Conservation (phyloP, 2,888 invertebrate species). For the Leucophenga montana region DNA sequence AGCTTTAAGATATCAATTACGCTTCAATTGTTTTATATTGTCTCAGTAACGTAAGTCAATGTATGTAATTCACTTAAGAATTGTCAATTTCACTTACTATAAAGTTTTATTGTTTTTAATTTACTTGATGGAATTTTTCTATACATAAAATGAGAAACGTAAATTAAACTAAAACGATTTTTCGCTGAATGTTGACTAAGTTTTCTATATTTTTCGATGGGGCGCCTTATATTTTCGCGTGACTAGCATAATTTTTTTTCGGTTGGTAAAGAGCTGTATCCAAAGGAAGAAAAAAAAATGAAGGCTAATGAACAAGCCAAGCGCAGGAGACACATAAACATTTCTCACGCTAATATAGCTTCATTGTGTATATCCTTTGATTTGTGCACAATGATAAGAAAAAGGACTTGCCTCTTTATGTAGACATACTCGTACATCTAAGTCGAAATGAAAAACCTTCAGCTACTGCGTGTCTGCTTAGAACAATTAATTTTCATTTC, state of each 20-base stretch:
- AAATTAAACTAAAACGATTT: slow-evolving; percentile 46
- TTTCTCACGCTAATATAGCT: slow-evolving; percentile 22
- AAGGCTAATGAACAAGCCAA: too few species aligned
- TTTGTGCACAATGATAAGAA: slow-evolving; percentile 15
- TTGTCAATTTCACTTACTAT: slow-evolving; percentile 22
- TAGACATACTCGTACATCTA: background rate
- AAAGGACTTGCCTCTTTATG: too few species aligned
- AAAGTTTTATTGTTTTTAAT: slow-evolving; percentile 60
- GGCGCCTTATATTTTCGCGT: slow-evolving; percentile 7
- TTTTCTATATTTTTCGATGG: slow-evolving; percentile 9
- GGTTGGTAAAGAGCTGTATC: too few species aligned
- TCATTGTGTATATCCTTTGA: slow-evolving; percentile 13
- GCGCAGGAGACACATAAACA: too few species aligned
- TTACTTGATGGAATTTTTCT: slow-evolving; percentile 59
- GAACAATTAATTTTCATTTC: slow-evolving; percentile 21
- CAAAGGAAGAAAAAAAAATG: too few species aligned
- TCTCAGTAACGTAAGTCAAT: slow-evolving; percentile 3
- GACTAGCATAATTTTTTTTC: slow-evolving; percentile 12
- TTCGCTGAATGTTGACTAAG: slow-evolving; percentile 19
- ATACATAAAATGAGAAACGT: too few species aligned
- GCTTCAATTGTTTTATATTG: slow-evolving; percentile 34
- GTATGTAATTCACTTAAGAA: slow-evolving; percentile 44
- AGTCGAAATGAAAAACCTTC: background rate
- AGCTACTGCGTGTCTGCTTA: background rate
- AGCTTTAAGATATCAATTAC: slow-evolving; percentile 44